Percentiles rank a stretch among this genome's conserved stretches.
Evolutionary conservation across 2,113 vertebrate genomes (phyloP).

Genomic region (Ramphastos sulfuratus): DNA sequence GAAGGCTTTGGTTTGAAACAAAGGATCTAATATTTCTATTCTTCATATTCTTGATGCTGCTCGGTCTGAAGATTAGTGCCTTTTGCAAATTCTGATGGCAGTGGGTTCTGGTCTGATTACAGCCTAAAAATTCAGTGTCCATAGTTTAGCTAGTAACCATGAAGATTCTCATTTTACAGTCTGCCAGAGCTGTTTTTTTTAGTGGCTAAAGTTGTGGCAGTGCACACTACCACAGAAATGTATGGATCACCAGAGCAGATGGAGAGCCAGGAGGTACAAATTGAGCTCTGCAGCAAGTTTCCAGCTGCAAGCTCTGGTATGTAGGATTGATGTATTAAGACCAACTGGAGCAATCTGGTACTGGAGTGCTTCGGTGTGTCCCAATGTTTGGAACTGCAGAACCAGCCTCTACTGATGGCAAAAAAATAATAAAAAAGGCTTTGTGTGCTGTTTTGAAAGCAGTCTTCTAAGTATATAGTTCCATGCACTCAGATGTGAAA

Average conservation of each 20-base stretch:
- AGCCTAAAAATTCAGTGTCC: not conserved
- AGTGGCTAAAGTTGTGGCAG: not conserved
- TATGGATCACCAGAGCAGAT: not conserved
- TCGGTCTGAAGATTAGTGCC: not conserved
- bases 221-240: not conserved
- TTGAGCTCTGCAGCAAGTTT: not conserved
- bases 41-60: not conserved
- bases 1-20: not conserved
- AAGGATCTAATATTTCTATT: not conserved
- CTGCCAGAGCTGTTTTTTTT: not conserved
- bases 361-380: not conserved
- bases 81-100: not conserved
- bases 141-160: not conserved
- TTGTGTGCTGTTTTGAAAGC: not conserved
- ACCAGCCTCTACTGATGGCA: not conserved
- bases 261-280: not conserved
- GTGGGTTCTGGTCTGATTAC: not conserved
- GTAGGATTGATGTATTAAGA: not conserved
- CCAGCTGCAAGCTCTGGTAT: not conserved
- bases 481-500: not conserved
- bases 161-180: conserved; percentile 13
- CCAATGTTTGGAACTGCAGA: not conserved
- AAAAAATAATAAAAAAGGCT: not conserved
- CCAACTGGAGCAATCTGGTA: not conserved
- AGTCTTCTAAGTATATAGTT: not conserved